Conservation (phyloP, 2,888 invertebrate species). For the Torymus texanus region DNA sequence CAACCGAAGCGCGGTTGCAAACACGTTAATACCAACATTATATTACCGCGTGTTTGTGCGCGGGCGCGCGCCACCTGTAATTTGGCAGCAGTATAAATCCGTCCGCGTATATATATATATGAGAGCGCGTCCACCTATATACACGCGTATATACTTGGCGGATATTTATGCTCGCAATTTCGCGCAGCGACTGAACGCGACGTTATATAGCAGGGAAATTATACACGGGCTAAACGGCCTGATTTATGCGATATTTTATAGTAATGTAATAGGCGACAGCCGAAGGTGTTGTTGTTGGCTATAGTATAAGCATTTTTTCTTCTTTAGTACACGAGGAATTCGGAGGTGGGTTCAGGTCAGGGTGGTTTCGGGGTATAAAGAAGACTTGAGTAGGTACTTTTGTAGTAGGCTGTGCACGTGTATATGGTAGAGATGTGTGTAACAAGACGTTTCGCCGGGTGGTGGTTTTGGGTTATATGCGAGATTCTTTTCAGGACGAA, state of each 20-base stretch:
- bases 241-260: constrained; percentile 70
- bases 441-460: too few relatives aligned
- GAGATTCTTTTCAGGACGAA: not conserved
- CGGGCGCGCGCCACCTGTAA: constrained; percentile 68
- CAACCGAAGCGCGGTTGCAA: constrained; percentile 52
- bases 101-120: constrained; percentile 49
- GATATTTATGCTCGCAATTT: constrained; percentile 72
- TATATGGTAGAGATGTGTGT: too few relatives aligned
- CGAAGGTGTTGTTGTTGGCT: constrained; percentile 41
- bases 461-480: too few relatives aligned
- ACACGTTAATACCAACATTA: constrained; percentile 73
- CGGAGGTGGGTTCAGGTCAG: too few relatives aligned
- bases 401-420: too few relatives aligned
- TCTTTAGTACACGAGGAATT: not conserved
- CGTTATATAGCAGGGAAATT: constrained; percentile 66
- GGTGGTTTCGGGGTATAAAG: too few relatives aligned
- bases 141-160: constrained; percentile 59
- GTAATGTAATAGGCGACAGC: constrained; percentile 61
- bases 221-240: constrained; percentile 69
- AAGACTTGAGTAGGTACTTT: too few relatives aligned
- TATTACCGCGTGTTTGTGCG: constrained; percentile 63
- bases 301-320: not conserved
- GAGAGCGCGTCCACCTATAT: constrained; percentile 33
- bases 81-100: constrained; percentile 73
- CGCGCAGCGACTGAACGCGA: constrained; percentile 45